A percentile compares a stretch with the other conserved stretches of the same genome.
Evolutionary conservation across 2,888 invertebrate genomes (phyloP).

Genomic region (Campoplex capitator): DNA sequence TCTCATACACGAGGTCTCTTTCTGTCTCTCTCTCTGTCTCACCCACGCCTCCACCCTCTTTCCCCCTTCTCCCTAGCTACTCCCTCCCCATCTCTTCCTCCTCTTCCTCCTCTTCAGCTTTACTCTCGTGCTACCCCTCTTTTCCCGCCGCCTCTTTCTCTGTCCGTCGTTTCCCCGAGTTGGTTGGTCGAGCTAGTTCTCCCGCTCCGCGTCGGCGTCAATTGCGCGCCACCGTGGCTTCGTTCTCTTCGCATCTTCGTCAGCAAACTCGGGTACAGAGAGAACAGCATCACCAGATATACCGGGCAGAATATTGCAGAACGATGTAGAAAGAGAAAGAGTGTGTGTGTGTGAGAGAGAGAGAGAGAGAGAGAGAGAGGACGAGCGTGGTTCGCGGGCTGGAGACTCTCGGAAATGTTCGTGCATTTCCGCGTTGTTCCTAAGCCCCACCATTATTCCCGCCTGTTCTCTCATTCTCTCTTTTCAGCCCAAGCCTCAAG

Average conservation of each 20-base stretch:
- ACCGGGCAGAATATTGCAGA: constrained; percentile 27
- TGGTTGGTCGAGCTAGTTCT: constrained; percentile 69
- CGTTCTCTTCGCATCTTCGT: constrained; percentile 68
- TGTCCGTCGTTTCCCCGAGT: constrained; percentile 58
- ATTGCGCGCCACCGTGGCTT: constrained; percentile 74
- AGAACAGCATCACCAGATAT: constrained; percentile 51
- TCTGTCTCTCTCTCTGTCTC: constrained; percentile 41
- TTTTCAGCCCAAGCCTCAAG: constrained; percentile 14
- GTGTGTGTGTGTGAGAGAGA: constrained; percentile 28
- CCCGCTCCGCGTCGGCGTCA: constrained; percentile 72
- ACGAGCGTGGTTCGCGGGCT: constrained; percentile 56
- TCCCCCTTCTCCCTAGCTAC: constrained; percentile 20
- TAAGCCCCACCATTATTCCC: constrained; percentile 34
- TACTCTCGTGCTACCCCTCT: constrained; percentile 44
- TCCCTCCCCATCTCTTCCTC: constrained; percentile 42
- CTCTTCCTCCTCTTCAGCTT: constrained; percentile 61
- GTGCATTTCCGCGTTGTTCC: constrained; percentile 74
- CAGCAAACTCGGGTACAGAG: constrained; percentile 56
- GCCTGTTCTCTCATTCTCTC: constrained; percentile 10
- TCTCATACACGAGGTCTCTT: constrained; percentile 27
- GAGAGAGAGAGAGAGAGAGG: neutral
- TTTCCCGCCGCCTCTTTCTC: constrained; percentile 65
- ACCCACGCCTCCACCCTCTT: constrained; percentile 22
- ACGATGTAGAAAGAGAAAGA: constrained; percentile 27
- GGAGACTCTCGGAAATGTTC: constrained; percentile 76